Conservation (phyloP, 2,888 invertebrate genomes). For the Cryptocephalus moraei region DNA sequence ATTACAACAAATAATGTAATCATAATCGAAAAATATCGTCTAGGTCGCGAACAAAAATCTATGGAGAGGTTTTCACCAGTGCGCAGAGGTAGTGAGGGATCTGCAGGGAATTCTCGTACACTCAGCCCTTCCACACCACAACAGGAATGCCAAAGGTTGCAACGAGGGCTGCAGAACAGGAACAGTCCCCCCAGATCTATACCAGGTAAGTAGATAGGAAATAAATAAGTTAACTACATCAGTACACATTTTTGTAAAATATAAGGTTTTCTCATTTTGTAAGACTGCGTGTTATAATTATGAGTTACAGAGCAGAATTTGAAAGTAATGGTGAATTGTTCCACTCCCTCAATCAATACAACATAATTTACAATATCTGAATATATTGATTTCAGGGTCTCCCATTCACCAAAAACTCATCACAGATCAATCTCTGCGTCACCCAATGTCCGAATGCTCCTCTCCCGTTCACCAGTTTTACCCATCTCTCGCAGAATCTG, state of each 20-base stretch:
- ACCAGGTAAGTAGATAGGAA: slow-evolving; percentile 37
- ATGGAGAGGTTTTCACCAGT: slow-evolving; percentile 84
- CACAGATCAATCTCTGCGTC: slow-evolving; percentile 25
- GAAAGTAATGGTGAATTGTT: too few species aligned
- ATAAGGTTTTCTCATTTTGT: too few species aligned
- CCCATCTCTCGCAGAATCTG: slow-evolving; percentile 39
- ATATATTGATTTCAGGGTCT: slow-evolving; percentile 45
- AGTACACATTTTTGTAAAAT: neutral
- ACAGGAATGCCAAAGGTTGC: slow-evolving; percentile 71
- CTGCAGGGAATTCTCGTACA: slow-evolving; percentile 42
- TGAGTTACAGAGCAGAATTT: too few species aligned
- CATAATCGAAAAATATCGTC: neutral
- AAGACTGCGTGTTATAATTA: too few species aligned
- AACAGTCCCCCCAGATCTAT: slow-evolving; percentile 44
- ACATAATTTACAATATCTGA: too few species aligned
- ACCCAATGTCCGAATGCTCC: slow-evolving; percentile 32
- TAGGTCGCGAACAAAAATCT: slow-evolving; percentile 48
- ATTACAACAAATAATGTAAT: neutral
- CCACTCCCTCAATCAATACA: too few species aligned
- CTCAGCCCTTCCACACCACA: slow-evolving; percentile 56
- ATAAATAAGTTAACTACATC: neutral
- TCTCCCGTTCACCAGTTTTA: slow-evolving; percentile 60
- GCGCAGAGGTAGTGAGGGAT: slow-evolving; percentile 78
- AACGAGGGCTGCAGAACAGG: slow-evolving; percentile 42
- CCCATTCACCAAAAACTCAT: slow-evolving; percentile 50